Conservation (phyloP, 2,888 invertebrate species). For the Calliscelio sp. region DNA sequence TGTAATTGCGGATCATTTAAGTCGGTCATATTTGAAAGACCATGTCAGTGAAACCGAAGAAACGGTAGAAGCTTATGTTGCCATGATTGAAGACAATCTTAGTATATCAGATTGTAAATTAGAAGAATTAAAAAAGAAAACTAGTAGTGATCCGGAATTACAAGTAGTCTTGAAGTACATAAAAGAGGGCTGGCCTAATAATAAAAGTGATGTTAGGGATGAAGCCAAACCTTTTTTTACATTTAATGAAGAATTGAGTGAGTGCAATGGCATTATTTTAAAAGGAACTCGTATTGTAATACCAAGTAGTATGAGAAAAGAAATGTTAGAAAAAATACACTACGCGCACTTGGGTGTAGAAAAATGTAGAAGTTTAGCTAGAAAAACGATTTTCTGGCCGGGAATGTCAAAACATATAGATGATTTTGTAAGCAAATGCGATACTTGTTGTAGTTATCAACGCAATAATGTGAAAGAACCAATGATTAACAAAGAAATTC, state of each 20-base stretch:
- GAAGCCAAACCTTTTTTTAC: slow-evolving; percentile 63
- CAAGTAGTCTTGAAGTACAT: slow-evolving; percentile 56
- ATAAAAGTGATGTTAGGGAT: slow-evolving; percentile 49
- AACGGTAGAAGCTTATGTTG: slow-evolving; percentile 62
- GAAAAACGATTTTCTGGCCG: slow-evolving; percentile 68
- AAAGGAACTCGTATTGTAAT: slow-evolving; percentile 65
- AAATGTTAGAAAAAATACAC: slow-evolving; percentile 64
- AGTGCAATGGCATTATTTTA: slow-evolving; percentile 64
- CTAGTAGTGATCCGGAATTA: slow-evolving; percentile 53
- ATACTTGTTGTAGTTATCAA: slow-evolving; percentile 27
- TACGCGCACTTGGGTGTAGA: slow-evolving; percentile 67
- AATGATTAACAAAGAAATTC: slow-evolving; percentile 63
- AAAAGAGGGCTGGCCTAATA: slow-evolving; percentile 70
- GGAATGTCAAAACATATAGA: slow-evolving; percentile 64
- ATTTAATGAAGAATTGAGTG: slow-evolving; percentile 61
- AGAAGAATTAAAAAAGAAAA: slow-evolving; percentile 60
- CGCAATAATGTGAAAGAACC: slow-evolving; percentile 56
- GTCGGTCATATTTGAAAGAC: slow-evolving; percentile 35
- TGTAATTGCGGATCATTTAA: slow-evolving; percentile 58
- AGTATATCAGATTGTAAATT: slow-evolving; percentile 50
- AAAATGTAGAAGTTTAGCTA: slow-evolving; percentile 62
- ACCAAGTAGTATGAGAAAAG: slow-evolving; percentile 47
- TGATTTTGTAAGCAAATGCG: slow-evolving; percentile 40
- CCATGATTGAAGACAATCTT: slow-evolving; percentile 53
- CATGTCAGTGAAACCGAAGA: slow-evolving; percentile 17